A percentile compares a stretch with the other conserved stretches of the same genome.
Evolutionary conservation across 2,888 invertebrate genomes (phyloP).

Genomic region (Euzophera pinguis): DNA sequence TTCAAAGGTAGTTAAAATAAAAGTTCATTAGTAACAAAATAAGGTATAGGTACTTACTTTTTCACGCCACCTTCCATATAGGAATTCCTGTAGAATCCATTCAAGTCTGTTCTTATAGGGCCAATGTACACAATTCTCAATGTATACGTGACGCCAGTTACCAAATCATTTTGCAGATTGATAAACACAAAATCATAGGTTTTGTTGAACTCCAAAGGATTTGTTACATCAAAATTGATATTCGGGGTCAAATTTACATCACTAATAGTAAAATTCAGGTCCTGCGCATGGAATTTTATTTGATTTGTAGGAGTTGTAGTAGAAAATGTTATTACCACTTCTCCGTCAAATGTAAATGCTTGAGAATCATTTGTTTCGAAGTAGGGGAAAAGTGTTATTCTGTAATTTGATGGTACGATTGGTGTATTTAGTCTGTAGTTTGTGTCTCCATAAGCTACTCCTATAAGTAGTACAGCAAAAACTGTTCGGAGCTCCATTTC

Average conservation of each 20-base stretch:
- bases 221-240: constrained; percentile 33
- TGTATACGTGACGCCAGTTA: constrained; percentile 52
- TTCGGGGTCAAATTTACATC: constrained; percentile 38
- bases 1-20: too few species aligned
- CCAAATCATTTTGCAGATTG: constrained; percentile 52
- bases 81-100: constrained; percentile 82
- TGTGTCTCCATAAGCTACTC: constrained; percentile 38
- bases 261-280: constrained; percentile 41
- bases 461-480: constrained; percentile 36
- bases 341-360: constrained; percentile 71
- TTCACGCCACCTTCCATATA: constrained; percentile 70
- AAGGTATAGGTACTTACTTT: constrained; percentile 78
- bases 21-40: too few species aligned
- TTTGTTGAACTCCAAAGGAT: constrained; percentile 48
- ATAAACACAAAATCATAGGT: constrained; percentile 73
- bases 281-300: constrained; percentile 64
- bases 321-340: constrained; percentile 58
- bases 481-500: constrained; percentile 45
- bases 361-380: constrained; percentile 58
- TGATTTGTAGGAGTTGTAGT: constrained; percentile 40
- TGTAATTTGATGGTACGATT: constrained; percentile 75
- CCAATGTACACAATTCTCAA: constrained; percentile 78
- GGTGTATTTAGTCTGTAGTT: constrained; percentile 59
- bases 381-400: constrained; percentile 73
- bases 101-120: constrained; percentile 73